Base-by-base conservation (phyloP, 2,797 vertebrate genomes). In the Anableps anableps region DNA sequence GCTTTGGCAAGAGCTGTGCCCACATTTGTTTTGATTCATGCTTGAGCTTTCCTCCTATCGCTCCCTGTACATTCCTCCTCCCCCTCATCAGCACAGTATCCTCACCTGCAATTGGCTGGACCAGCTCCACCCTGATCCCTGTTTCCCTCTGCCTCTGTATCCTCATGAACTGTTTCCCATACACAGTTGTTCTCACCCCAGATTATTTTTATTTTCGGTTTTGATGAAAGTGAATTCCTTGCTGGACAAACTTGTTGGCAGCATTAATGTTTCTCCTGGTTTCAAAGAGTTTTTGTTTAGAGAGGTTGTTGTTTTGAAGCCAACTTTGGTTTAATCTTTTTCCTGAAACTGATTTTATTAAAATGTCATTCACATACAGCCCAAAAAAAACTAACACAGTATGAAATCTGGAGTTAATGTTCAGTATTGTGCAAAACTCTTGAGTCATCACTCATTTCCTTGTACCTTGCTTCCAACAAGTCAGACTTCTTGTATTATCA, bases 1-100 rank as follows among this genome's bases (percentile, higher is more conserved):
- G 4, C n/a, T 80, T 92, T 88, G 85, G 91, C 88, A 66, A 87
- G 80, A 36, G 55, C 75, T 10, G 62, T 88, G 88, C 86, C 84
- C 88, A 87, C 83, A 89, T 92, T 93, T 95, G 91, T 93, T 93
- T 93, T 88, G 86, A 92, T 77, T 85, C 84, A 85, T 83, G 83
- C 90, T 83, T 77, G 86, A 89, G 86, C 85, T 76, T 73, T 79
- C 74, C 77, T 45, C 73, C 74, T 17, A 55, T 84, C 81, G 80
- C 78, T 85, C 58, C 81, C 64, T 41, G 31, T 75, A 83, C 87
- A 88, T 89, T 93, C 85, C 87, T 91, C 72, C 71, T 77, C 77
- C 43, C 83, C 77, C 45, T 83, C 74, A 16, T 89, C 86, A 45
- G 43, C 21, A 43, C 83, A 84, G 80, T 86, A 91, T 84, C 89